Evolutionary conservation across 1,140 invertebrate genomes (phyloP), one percentile per base, ranked within the genome.

Genomic region (Diplogasteroides magnus): DNA sequence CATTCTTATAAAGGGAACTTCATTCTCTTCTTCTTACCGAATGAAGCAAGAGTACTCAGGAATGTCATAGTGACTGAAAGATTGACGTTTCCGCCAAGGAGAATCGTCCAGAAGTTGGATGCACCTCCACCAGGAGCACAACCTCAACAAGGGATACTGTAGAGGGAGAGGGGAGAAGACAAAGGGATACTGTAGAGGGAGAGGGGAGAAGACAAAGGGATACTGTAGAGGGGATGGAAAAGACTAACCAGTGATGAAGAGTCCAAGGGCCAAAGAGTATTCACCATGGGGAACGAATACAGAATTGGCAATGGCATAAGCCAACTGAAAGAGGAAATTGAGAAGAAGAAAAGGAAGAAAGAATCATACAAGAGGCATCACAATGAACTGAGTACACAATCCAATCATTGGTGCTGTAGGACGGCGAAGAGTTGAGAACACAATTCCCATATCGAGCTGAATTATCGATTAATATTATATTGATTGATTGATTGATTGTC

Each of bases 71-170:
- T 90, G 64, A 97, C 88, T 0, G 91, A 93, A 3, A 96, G 86
- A 85, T 92, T 89, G 0, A 94, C 86, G 85, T 95, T 95, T 3
- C 91, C 93, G 32, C 88, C 90, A 0, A 97, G 83, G 31, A 94
- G 87, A 69, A 91, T 88, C 0, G 92, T 91, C 92, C 93, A 96
- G 75, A 94, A 92, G 82, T 97, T 97, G n/a, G 92, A 94, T 14
- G 92, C 91, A 1, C 92, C 93, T 19, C 71, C 71, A 13, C 67
- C 68, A 2, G 71, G 71, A 1, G 71, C 63, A 61, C 71, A 68
- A 28, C 68, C 59, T 56, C n/a, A n/a, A n/a, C 15, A 56, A 56
- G 55, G 55, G 55, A 56, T 15, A 15, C 55, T 61, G 25, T 6
- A 61, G n/a, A n/a, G 37, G 37, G 37, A 19, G 37, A 48, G 37